Evolutionary conservation across 2,888 invertebrate species (phyloP).

Genomic region (Epirrhoe tristata): DNA sequence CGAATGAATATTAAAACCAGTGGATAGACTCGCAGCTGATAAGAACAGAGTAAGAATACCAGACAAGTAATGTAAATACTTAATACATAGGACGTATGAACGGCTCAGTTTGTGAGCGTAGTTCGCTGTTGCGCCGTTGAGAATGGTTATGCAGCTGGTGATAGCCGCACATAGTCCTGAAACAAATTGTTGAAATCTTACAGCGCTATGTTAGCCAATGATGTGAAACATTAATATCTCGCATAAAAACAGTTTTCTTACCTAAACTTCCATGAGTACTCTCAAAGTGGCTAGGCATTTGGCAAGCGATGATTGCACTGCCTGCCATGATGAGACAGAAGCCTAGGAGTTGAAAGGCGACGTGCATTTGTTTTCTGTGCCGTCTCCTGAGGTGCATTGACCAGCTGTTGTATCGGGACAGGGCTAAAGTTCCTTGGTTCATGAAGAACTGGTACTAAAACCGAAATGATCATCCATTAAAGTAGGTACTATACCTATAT

Average conservation of each 20-base stretch:
- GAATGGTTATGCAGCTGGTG: constrained; percentile 45
- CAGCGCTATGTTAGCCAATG: too few relatives aligned
- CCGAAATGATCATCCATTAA: too few relatives aligned
- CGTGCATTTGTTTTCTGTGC: constrained; percentile 49
- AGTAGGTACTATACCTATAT: too few relatives aligned
- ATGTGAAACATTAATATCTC: too few relatives aligned
- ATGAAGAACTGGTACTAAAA: constrained; percentile 65
- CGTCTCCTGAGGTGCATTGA: constrained; percentile 50
- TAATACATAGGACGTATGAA: constrained; percentile 42
- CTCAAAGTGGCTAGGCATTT: constrained; percentile 48
- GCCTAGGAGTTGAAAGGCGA: constrained; percentile 50
- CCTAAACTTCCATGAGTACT: constrained; percentile 55
- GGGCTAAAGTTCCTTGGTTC: constrained; percentile 57
- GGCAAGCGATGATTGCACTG: constrained; percentile 45
- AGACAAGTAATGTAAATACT: constrained; percentile 52
- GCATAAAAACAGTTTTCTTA: constrained; percentile 11
- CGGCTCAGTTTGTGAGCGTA: constrained; percentile 45
- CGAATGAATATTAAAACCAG: constrained; percentile 49
- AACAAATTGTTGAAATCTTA: constrained; percentile 36
- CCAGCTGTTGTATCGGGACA: constrained; percentile 61
- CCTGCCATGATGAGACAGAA: constrained; percentile 48
- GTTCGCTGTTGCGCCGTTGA: constrained; percentile 51
- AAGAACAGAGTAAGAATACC: constrained; percentile 53
- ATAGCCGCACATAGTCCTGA: constrained; percentile 56
- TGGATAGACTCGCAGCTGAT: constrained; percentile 53